These are phyloP conservation scores for Philereme transversata DNA, from an alignment of 2,888 invertebrate species.

Conservation along the genomic window DNA sequence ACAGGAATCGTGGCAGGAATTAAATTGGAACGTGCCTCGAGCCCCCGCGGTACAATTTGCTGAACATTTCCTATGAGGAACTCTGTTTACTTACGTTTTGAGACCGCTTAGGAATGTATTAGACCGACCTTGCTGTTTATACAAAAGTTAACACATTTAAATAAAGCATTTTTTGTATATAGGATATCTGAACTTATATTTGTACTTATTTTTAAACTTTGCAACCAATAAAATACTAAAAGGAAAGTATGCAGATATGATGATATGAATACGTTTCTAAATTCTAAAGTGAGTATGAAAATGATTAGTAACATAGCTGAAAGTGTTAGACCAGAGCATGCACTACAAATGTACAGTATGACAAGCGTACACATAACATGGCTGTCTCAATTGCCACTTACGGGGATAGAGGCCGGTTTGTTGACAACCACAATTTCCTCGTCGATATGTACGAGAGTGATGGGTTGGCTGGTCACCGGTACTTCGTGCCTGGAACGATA, in stretches of 20 bases:
- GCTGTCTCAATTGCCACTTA: conserved; percentile 96
- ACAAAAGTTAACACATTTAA: not conserved
- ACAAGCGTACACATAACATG: conserved; percentile 90
- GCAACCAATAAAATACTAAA: too few species aligned
- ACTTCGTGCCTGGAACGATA: conserved; percentile 97
- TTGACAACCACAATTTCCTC: conserved; percentile 99
- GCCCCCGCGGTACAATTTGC: conserved; percentile 9
- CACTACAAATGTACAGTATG: conserved; percentile 72
- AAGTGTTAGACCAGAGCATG: conserved; percentile 37
- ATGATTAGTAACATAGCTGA: not conserved
- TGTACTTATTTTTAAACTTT: too few species aligned
- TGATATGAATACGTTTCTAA: not conserved
- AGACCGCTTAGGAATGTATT: conserved; percentile 23
- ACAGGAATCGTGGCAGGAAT: conserved; percentile 36
- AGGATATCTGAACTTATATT: too few species aligned
- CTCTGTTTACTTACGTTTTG: conserved; percentile 19
- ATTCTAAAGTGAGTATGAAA: conserved; percentile 9
- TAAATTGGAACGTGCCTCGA: conserved; percentile 37
- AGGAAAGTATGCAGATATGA: too few species aligned
- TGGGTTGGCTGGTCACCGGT: conserved; percentile 97
- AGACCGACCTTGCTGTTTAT: not conserved
- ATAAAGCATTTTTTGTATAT: not conserved
- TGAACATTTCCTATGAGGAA: conserved; percentile 8
- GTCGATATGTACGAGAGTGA: conserved; percentile 98
- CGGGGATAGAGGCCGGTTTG: conserved; percentile 99